Evolutionary conservation across 2,113 vertebrate species (phyloP).

Genomic region (Pandion haliaetus): DNA sequence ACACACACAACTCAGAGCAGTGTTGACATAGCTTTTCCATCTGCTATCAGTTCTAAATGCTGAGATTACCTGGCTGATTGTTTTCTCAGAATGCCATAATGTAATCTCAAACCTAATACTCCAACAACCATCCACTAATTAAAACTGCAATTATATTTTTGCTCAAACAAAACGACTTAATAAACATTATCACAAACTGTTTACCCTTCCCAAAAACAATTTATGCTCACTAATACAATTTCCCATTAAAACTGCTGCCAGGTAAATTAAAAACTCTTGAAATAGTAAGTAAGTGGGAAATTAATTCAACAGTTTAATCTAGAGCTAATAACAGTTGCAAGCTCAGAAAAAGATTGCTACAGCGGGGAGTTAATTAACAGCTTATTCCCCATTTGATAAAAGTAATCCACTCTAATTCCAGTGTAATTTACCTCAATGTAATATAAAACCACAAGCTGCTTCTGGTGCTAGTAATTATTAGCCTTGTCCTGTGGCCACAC

Average conservation of each 20-base stretch:
- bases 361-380: constrained; percentile 90
- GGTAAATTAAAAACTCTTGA: constrained; percentile 88
- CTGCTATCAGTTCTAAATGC: constrained; percentile 53
- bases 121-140: constrained; percentile 77
- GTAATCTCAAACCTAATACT: constrained; percentile 79
- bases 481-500: constrained; percentile 77
- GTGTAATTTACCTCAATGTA: constrained; percentile 89
- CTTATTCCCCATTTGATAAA: constrained; percentile 89
- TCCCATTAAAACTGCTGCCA: constrained; percentile 86
- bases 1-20: not conserved
- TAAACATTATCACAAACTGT: constrained; percentile 84
- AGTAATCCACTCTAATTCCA: constrained; percentile 87
- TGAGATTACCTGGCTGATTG: constrained; percentile 71
- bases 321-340: constrained; percentile 85
- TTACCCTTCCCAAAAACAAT: constrained; percentile 81
- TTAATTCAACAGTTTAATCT: constrained; percentile 90
- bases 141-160: constrained; percentile 83
- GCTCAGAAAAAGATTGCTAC: constrained; percentile 84
- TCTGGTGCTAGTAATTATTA: constrained; percentile 82
- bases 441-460: constrained; percentile 88
- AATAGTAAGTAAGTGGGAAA: constrained; percentile 88
- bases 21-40: constrained; percentile 16
- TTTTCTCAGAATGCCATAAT: constrained; percentile 70
- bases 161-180: constrained; percentile 81
- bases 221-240: constrained; percentile 85